These are phyloP conservation scores for Sesia bembeciformis DNA, from an alignment of 2,888 invertebrate genomes.

Conservation along the genomic window DNA sequence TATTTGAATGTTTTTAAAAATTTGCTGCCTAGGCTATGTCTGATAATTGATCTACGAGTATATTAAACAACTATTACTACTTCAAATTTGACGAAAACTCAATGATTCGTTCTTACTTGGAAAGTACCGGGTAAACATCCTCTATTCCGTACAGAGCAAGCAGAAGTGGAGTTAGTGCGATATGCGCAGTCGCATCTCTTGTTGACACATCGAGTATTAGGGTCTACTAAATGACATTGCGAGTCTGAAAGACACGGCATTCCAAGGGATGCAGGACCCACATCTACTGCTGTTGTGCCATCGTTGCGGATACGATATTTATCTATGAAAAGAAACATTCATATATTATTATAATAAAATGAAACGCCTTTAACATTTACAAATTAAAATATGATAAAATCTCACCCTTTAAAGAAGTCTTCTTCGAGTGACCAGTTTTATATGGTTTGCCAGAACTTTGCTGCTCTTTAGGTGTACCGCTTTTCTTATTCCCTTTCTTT, in stretches of 20 bases:
- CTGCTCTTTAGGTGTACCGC: conserved; percentile 38
- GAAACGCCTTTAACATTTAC: too few species aligned
- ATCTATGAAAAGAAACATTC: conserved; percentile 28
- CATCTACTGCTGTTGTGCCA: conserved; percentile 42
- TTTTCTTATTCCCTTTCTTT: conserved; percentile 57
- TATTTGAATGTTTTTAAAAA: too few species aligned
- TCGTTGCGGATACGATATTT: conserved; percentile 57
- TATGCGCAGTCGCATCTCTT: conserved; percentile 85
- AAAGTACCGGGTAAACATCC: conserved; percentile 91
- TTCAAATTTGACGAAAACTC: too few species aligned
- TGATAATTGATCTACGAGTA: too few species aligned
- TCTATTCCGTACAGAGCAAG: conserved; percentile 81
- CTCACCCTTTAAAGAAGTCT: conserved; percentile 61
- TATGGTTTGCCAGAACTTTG: conserved; percentile 34
- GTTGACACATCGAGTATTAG: conserved; percentile 81
- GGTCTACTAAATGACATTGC: conserved; percentile 87
- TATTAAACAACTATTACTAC: too few species aligned
- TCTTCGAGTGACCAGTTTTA: conserved; percentile 54
- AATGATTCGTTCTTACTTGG: conserved; percentile 68
- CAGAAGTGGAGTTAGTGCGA: conserved; percentile 71
- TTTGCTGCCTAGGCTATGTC: too few species aligned
- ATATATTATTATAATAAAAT: conserved; percentile 1
- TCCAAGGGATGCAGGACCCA: conserved; percentile 81
- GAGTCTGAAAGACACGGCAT: conserved; percentile 82
- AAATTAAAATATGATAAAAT: background rate